Conservation (phyloP, 2,888 invertebrate species). For the Drosophila nr. perissopoda region DNA sequence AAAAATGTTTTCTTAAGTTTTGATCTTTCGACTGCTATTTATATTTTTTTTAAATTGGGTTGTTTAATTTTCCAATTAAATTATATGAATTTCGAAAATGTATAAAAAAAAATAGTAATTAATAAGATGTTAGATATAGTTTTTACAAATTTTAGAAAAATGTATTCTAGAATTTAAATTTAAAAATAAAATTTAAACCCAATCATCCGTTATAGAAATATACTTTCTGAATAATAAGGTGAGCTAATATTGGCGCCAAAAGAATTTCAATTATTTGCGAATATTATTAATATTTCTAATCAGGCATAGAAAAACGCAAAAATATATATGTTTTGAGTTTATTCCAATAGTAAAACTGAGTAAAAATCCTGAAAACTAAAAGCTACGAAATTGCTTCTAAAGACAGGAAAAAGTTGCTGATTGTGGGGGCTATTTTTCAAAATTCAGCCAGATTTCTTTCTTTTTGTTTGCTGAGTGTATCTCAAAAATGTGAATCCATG, state of each 20-base stretch:
- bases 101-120: no score
- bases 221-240: not conserved
- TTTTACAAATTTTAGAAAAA: not conserved
- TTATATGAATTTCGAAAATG: not conserved
- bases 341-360: not conserved
- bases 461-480: not conserved
- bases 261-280: not conserved
- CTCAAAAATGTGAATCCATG: conserved; percentile 7
- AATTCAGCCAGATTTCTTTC: not conserved
- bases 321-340: not conserved
- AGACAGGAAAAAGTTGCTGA: accelerated
- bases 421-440: not conserved
- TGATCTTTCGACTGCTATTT: not conserved
- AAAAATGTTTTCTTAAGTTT: no score
- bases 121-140: not conserved
- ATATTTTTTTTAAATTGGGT: not conserved
- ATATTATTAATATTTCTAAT: not conserved
- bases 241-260: not conserved
- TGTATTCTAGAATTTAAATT: accelerated
- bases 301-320: not conserved
- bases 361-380: not conserved
- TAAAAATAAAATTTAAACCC: accelerated
- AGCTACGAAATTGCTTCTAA: not conserved
- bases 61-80: not conserved
- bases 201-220: not conserved